phyloP scores from a whole-genome alignment of 2,797 vertebrate genomes.

The Gymnodraco acuticeps region DNA sequence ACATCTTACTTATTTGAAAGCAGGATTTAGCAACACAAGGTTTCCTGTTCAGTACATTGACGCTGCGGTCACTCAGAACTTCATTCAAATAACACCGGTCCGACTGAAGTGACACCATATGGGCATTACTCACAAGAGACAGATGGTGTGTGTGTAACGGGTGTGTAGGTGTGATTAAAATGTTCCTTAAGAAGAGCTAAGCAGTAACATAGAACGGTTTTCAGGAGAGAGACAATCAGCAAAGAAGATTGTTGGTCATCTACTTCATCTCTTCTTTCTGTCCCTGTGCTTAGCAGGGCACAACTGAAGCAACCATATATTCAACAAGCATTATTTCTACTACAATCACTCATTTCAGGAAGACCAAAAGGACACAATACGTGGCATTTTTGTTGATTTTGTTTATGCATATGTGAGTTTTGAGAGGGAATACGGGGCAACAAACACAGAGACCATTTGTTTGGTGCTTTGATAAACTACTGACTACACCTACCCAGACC shows the following conservation, averaged over 20 bases:
- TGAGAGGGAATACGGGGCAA: not conserved
- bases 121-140: slow-evolving; percentile 57
- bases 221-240: slow-evolving; percentile 44
- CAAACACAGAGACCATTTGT: not conserved
- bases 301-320: not conserved
- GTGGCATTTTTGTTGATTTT: not conserved
- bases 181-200: slow-evolving; percentile 55
- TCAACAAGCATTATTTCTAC: slow-evolving; percentile 26
- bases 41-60: slow-evolving; percentile 15
- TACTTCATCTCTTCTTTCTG: slow-evolving; percentile 14
- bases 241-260: not conserved
- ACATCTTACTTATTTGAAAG: slow-evolving; percentile 30
- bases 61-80: slow-evolving; percentile 58
- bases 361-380: too few species aligned
- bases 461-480: not conserved
- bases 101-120: slow-evolving; percentile 54
- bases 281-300: slow-evolving; percentile 1
- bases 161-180: slow-evolving; percentile 53
- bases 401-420: not conserved
- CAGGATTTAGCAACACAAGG: slow-evolving; percentile 4
- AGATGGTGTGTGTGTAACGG: slow-evolving; percentile 48
- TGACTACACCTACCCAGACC: slow-evolving; percentile 82
- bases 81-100: slow-evolving; percentile 35
- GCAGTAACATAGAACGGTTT: slow-evolving; percentile 50
- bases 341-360: not conserved